These are phyloP conservation scores for Salpingus planirostris DNA, from an alignment of 2,888 invertebrate species.

Conservation along the genomic window DNA sequence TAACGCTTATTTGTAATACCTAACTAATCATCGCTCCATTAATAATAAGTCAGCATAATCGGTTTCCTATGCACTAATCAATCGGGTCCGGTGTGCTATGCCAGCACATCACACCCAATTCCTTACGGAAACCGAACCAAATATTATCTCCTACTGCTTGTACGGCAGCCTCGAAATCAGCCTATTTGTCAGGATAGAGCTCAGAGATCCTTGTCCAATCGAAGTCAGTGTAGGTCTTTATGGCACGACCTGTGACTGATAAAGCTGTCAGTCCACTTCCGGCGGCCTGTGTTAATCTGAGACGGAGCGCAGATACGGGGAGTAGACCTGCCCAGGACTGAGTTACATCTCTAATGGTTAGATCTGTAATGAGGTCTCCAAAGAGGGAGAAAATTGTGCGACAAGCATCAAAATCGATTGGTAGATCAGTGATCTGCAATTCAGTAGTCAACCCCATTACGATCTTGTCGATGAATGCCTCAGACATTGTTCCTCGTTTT, in stretches of 20 bases:
- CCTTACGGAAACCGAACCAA: neutral
- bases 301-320: neutral
- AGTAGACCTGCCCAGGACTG: neutral
- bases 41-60: no score
- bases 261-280: neutral
- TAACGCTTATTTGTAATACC: no score
- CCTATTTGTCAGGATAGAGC: neutral
- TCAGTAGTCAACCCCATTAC: neutral
- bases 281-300: neutral
- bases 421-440: neutral
- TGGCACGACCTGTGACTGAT: neutral
- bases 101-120: no score
- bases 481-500: neutral
- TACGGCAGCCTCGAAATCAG: neutral
- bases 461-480: neutral
- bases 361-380: neutral
- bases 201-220: neutral
- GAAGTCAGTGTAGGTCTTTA: neutral
- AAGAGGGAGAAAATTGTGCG: neutral
- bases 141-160: neutral
- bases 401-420: neutral
- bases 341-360: neutral
- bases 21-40: no score
- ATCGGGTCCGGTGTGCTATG: no score
- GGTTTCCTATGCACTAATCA: no score